phyloP scores from a whole-genome alignment of 2,797 vertebrate genomes.

The Cirrhinus molitorella region DNA sequence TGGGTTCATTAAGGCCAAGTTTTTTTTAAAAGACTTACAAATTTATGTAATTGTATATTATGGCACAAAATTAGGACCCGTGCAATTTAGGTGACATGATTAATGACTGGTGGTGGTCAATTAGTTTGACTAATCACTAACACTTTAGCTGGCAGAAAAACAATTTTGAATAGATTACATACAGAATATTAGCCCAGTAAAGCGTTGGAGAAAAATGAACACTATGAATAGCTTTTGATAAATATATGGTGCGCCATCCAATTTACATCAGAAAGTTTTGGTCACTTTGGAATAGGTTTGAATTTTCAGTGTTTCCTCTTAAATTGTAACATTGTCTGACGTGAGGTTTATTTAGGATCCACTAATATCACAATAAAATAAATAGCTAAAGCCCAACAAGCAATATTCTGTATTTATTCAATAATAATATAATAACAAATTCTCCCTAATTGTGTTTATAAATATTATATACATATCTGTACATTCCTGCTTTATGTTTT shows the following conservation, averaged over 20 bases:
- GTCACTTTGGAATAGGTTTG: neutral
- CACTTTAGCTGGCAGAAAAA: neutral
- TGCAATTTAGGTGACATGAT: slow-evolving; percentile 17
- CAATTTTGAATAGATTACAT: slow-evolving; percentile 12
- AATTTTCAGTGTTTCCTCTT: neutral
- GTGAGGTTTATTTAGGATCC: neutral
- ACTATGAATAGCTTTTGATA: neutral
- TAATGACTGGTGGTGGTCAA: slow-evolving; percentile 11
- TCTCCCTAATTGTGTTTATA: neutral
- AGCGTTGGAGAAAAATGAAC: neutral
- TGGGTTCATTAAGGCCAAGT: neutral
- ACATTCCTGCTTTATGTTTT: neutral
- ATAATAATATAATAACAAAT: neutral
- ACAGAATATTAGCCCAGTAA: slow-evolving; percentile 2
- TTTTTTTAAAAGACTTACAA: too few species aligned
- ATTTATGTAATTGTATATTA: slow-evolving; percentile 19
- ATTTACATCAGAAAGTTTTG: neutral
- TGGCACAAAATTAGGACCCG: neutral
- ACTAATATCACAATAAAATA: neutral
- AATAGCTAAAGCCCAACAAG: neutral
- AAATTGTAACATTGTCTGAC: neutral
- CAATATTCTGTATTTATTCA: neutral
- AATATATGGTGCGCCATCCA: neutral
- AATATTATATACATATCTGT: neutral
- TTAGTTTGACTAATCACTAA: slow-evolving; percentile 10